Evolutionary conservation across 2,113 vertebrate genomes (phyloP).

Genomic region (Marcusenius ussheri): DNA sequence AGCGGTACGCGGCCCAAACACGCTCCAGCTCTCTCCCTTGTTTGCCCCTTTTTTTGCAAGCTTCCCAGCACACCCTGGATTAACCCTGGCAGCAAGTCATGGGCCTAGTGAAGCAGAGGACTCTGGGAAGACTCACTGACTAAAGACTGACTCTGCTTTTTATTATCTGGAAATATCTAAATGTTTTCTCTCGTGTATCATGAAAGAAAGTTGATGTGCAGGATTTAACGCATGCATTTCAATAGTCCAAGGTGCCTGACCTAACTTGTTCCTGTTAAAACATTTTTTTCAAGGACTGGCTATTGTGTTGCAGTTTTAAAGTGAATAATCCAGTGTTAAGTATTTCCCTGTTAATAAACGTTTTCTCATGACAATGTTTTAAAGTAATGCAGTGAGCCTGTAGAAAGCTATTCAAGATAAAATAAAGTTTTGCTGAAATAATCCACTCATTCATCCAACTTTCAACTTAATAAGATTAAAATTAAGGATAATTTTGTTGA

Average conservation of each 20-base stretch:
- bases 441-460: background rate
- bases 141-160: background rate
- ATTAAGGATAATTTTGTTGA: background rate
- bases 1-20: background rate
- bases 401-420: background rate
- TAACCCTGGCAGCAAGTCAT: slow-evolving; percentile 5
- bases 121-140: background rate
- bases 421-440: background rate
- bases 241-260: background rate
- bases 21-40: background rate
- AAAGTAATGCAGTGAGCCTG: background rate
- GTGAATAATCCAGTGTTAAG: background rate
- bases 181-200: background rate
- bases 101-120: background rate
- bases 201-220: background rate
- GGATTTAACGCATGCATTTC: background rate
- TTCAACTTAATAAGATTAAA: background rate
- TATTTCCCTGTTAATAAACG: background rate
- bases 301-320: background rate
- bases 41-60: background rate
- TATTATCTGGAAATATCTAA: slow-evolving; percentile 5
- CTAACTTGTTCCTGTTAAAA: background rate
- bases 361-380: background rate
- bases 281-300: background rate
- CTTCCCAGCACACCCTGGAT: background rate